Evolutionary conservation across 2,113 vertebrate genomes (phyloP).

Genomic region (Smithornis capensis): DNA sequence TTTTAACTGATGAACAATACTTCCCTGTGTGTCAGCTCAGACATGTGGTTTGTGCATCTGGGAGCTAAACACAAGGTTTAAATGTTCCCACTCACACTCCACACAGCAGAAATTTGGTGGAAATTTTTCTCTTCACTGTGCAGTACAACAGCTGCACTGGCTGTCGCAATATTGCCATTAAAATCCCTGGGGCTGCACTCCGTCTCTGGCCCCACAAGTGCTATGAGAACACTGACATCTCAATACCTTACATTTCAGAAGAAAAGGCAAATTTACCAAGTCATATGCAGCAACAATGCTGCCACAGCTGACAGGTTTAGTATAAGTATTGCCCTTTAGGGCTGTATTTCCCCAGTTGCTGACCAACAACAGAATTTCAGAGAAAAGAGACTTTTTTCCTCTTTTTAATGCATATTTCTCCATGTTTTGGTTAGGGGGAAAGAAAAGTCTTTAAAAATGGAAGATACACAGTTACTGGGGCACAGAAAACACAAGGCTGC

Average conservation of each 20-base stretch:
- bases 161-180: not conserved
- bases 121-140: not conserved
- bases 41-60: constrained; percentile 64
- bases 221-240: not conserved
- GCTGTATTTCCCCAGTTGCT: not conserved
- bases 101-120: not conserved
- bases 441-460: not conserved
- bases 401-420: not conserved
- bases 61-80: not conserved
- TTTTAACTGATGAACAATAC: constrained; percentile 57
- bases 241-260: not conserved
- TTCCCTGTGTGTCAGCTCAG: constrained; percentile 54
- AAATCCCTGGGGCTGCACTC: fast-evolving
- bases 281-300: not conserved
- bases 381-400: not conserved
- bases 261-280: not conserved
- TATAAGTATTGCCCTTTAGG: not conserved
- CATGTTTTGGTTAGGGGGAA: not conserved
- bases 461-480: not conserved
- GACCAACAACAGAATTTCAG: not conserved
- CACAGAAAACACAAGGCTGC: not conserved
- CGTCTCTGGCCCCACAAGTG: not conserved
- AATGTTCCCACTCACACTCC: not conserved
- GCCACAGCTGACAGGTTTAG: not conserved
- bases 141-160: constrained; percentile 9